Base-by-base conservation (phyloP, 2,113 vertebrate genomes). In the Pseudorhombus dupliciocellatus region DNA sequence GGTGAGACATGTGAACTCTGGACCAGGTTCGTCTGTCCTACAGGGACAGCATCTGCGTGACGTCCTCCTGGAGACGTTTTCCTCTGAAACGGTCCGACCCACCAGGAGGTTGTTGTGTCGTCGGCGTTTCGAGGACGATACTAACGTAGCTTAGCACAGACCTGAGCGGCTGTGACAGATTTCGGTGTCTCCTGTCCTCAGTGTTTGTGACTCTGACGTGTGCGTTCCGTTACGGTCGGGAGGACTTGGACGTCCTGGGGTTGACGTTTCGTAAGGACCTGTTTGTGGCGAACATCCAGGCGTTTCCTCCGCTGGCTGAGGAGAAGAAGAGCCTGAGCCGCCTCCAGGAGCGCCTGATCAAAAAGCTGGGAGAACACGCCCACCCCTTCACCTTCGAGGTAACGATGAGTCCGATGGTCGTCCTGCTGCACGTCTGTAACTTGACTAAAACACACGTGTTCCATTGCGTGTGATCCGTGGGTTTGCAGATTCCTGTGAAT, bases 161-260 rank as follows among this genome's bases (percentile, higher is more conserved):
- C n/a, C n/a, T n/a, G n/a, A n/a, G n/a, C n/a, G n/a, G n/a, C 18
- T 21, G 48, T 50, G 8, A n/a, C 48, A 50, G 7, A 21, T 15
- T 26, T 37, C 21, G 64, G 8, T 46, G 73, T 58, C 40, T 34
- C 48, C 4, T 59, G n/a, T 60, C 34, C 1, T 55, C 83, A 98
- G 97, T 98, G 21, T 98, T 97, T 0, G 97, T 98, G 75, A 98
- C 96, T 0, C 62, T 99, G 93, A 99, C 96, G 12, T 99, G 97
- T 54, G 97, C 97, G 3, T 99, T 99, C 89, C 97, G 97, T 31
- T 99, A 99, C 0, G 97, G 97, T 30, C 96, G 97, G 0, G 97
- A 99, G 89, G 97, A 99, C 79, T 79, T 99, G 90, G 97, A 99
- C 1, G 97, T 99, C 61, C 91, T 99, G 64, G 97, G 97, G 0